Evolutionary conservation across 2,797 vertebrate genomes (phyloP).

Genomic region (Coluber constrictor): DNA sequence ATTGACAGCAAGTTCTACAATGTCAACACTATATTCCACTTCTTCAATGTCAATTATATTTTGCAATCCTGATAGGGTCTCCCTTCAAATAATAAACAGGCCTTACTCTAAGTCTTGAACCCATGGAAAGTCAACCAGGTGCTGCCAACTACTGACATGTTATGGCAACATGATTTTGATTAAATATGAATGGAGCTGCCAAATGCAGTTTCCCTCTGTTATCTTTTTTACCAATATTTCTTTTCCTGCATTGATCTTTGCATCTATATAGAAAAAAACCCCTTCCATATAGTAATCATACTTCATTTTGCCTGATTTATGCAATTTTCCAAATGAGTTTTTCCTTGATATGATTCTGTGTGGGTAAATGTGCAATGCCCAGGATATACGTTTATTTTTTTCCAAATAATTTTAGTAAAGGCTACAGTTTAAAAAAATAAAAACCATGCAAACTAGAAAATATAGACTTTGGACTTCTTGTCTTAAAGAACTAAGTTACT

Average conservation of each 20-base stretch:
- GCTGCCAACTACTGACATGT: neutral
- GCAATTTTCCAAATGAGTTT: neutral
- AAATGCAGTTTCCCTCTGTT: neutral
- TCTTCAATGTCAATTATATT: neutral
- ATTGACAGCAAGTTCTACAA: neutral
- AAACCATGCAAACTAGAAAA: neutral
- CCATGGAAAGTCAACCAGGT: neutral
- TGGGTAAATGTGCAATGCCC: neutral
- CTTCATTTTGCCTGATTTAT: neutral
- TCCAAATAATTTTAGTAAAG: neutral
- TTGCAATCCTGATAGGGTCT: neutral
- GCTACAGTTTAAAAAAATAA: neutral
- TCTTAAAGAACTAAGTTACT: neutral
- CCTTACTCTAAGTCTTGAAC: neutral
- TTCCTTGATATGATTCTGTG: neutral
- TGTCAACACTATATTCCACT: neutral
- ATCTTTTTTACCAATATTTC: neutral
- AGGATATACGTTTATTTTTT: neutral
- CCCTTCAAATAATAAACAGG: neutral
- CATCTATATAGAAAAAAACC: neutral
- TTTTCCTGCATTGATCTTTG: neutral
- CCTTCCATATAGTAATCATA: neutral
- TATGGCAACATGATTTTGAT: neutral
- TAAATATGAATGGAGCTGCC: neutral
- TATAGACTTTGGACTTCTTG: neutral